Percentiles rank a stretch among this genome's conserved stretches.
Evolutionary conservation across 1,140 invertebrate species (phyloP).

Genomic region (Pantala flavescens): DNA sequence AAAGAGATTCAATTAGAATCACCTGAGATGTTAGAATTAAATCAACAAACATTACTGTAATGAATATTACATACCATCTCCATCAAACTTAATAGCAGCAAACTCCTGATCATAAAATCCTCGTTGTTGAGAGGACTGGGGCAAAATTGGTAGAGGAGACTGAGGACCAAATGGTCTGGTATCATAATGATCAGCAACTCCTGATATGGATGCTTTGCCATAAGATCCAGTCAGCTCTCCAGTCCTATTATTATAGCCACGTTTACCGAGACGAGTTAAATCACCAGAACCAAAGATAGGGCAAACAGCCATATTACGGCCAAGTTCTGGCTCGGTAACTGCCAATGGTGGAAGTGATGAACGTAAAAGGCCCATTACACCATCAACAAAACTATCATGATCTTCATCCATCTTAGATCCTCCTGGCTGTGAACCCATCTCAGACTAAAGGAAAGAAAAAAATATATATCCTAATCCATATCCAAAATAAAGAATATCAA

Average conservation of each 20-base stretch:
- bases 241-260: slow-evolving; percentile 49
- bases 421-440: slow-evolving; percentile 26
- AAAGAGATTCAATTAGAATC: neutral
- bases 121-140: slow-evolving; percentile 63
- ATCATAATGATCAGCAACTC: slow-evolving; percentile 65
- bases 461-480: no score
- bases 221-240: slow-evolving; percentile 68
- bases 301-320: slow-evolving; percentile 69
- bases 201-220: slow-evolving; percentile 58
- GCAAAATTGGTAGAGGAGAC: slow-evolving; percentile 57
- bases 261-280: slow-evolving; percentile 45
- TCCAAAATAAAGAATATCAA: no score
- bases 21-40: neutral
- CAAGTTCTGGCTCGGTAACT: slow-evolving; percentile 77
- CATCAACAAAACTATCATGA: slow-evolving; percentile 81
- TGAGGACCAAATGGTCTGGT: slow-evolving; percentile 71
- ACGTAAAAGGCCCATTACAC: slow-evolving; percentile 71
- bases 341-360: slow-evolving; percentile 65
- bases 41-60: neutral
- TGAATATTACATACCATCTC: slow-evolving; percentile 31
- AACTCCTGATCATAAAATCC: slow-evolving; percentile 93
- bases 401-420: slow-evolving; percentile 78
- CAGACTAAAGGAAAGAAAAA: neutral
- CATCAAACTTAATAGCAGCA: slow-evolving; percentile 61
- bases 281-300: slow-evolving; percentile 72